Evolutionary conservation across 2,888 invertebrate genomes (phyloP).

Genomic region (Syritta pipiens): DNA sequence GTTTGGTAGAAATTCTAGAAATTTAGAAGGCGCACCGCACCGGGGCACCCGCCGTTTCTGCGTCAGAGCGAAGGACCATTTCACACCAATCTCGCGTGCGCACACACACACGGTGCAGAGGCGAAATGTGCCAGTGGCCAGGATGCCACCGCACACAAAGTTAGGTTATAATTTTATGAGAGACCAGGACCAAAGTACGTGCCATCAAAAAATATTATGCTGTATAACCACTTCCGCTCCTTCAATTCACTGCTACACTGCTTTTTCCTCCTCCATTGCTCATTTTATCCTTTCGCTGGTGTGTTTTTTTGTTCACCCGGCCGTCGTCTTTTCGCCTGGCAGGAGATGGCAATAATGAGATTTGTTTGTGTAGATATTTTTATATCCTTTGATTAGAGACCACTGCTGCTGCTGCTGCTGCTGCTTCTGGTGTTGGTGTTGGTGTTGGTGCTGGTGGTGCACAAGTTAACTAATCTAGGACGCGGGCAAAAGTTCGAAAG

Average conservation of each 20-base stretch:
- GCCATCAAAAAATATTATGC: constrained; percentile 44
- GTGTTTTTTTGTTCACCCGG: background rate
- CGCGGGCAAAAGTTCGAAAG: constrained; percentile 37
- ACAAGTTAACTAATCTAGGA: constrained; percentile 52
- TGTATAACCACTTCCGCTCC: constrained; percentile 52
- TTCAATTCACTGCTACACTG: constrained; percentile 34
- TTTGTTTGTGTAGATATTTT: constrained; percentile 47
- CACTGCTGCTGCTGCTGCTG: too few relatives aligned
- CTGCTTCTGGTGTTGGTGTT: too few relatives aligned
- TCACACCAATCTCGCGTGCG: background rate
- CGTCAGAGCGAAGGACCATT: background rate
- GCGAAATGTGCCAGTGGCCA: constrained; percentile 51
- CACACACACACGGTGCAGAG: background rate
- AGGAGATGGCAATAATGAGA: constrained; percentile 50
- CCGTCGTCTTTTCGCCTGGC: background rate
- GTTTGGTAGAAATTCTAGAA: constrained; percentile 49
- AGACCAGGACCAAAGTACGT: constrained; percentile 52
- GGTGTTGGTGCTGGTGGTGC: background rate
- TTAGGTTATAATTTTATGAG: constrained; percentile 60
- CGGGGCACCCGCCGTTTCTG: background rate
- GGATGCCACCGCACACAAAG: constrained; percentile 51
- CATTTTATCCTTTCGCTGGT: constrained; percentile 5
- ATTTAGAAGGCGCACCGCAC: constrained; percentile 56
- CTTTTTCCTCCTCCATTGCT: constrained; percentile 2
- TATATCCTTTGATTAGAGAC: constrained; percentile 54